Evolutionary conservation across 2,888 invertebrate species (phyloP).

Genomic region (Acleris sparsana): DNA sequence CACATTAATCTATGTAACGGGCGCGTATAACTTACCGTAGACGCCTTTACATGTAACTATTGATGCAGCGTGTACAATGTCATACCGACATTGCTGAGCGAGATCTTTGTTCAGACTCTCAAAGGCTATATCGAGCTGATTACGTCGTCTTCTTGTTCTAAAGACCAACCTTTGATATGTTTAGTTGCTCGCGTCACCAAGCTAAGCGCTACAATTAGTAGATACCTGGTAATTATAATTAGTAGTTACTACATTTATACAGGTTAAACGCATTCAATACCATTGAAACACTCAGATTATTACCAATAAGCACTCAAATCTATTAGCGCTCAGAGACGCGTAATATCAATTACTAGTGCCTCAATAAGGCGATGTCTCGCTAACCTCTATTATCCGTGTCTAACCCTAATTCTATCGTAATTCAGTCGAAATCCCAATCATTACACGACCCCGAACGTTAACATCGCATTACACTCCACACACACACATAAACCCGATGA

Average conservation of each 20-base stretch:
- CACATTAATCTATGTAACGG: conserved; percentile 78
- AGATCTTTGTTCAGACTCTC: conserved; percentile 40
- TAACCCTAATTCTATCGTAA: conserved; percentile 23
- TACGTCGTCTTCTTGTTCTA: neutral
- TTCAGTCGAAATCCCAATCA: conserved; percentile 35
- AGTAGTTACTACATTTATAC: too few species aligned
- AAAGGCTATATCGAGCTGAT: conserved; percentile 5
- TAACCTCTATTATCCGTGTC: conserved; percentile 4
- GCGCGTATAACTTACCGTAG: conserved; percentile 54
- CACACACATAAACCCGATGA: conserved; percentile 44
- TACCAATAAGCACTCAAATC: neutral
- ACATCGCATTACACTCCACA: conserved; percentile 17
- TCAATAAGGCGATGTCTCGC: conserved; percentile 9
- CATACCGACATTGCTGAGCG: conserved; percentile 58
- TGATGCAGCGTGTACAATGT: conserved; percentile 55
- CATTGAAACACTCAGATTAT: too few species aligned
- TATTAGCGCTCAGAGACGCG: conserved; percentile 30
- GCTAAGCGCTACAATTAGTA: too few species aligned
- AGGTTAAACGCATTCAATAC: too few species aligned
- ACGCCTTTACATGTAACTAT: conserved; percentile 57
- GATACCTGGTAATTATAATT: too few species aligned
- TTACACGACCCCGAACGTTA: conserved; percentile 20
- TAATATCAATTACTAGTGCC: conserved; percentile 18
- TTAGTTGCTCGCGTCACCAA: too few species aligned
- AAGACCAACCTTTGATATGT: too few species aligned